phyloP scores from a whole-genome alignment of 2,888 invertebrate genomes.

The Drosophila birchii region DNA sequence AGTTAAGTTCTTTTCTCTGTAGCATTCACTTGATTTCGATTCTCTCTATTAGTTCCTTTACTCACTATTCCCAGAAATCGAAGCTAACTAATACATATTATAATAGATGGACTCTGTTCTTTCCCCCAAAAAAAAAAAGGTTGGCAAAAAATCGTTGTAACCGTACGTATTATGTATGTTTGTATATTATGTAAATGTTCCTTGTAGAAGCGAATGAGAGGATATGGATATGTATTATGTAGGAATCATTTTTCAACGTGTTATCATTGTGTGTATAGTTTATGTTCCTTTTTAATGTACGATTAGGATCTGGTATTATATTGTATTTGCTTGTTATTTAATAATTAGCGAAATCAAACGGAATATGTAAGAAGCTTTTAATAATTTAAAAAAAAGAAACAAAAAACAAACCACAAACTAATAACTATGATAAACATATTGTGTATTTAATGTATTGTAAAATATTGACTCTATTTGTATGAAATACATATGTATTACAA shows the following conservation, averaged over 20 bases:
- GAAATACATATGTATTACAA: slow-evolving; percentile 75
- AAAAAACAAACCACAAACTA: slow-evolving; percentile 46
- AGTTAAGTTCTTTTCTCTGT: not conserved
- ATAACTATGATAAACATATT: slow-evolving; percentile 59
- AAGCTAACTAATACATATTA: not conserved
- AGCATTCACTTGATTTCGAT: not conserved
- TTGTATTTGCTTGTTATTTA: slow-evolving; percentile 75
- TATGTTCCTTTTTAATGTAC: slow-evolving; percentile 56
- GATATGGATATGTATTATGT: slow-evolving; percentile 45
- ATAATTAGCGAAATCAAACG: slow-evolving; percentile 55
- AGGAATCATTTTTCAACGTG: slow-evolving; percentile 50
- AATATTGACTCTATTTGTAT: slow-evolving; percentile 80
- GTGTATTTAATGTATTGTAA: slow-evolving; percentile 77
- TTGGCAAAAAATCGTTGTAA: slow-evolving; percentile 33
- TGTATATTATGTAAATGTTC: slow-evolving; percentile 82
- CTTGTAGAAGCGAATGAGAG: slow-evolving; percentile 55
- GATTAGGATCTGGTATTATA: slow-evolving; percentile 58
- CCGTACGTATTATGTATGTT: slow-evolving; percentile 65
- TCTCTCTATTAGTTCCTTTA: slow-evolving; percentile 12
- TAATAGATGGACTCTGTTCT: slow-evolving; percentile 14
- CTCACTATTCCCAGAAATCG: not conserved
- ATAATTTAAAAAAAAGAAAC: slow-evolving; percentile 56
- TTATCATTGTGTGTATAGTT: slow-evolving; percentile 76
- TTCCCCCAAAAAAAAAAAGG: not conserved
- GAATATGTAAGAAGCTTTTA: slow-evolving; percentile 72